phyloP scores from a whole-genome alignment of 2,888 invertebrate genomes.

The Oligia fasciuncula region DNA sequence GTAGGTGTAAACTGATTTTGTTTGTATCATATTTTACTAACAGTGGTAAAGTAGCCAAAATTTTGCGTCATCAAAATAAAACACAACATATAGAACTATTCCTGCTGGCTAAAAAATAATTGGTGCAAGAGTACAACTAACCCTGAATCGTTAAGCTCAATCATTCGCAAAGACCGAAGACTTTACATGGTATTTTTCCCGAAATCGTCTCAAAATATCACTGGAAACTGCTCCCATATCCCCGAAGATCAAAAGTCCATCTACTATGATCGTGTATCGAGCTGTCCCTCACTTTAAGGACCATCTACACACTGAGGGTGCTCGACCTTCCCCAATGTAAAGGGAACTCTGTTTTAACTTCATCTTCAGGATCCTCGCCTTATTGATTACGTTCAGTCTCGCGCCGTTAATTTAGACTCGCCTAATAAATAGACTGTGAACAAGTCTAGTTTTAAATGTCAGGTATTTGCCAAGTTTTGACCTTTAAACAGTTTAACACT shows the following conservation, averaged over 20 bases:
- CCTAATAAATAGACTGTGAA: conserved; percentile 37
- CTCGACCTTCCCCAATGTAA: conserved; percentile 88
- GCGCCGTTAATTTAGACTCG: conserved; percentile 60
- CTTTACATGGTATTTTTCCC: too few relatives aligned
- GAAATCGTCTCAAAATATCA: neutral
- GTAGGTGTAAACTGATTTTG: neutral
- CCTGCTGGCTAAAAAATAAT: neutral
- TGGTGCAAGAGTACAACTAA: neutral
- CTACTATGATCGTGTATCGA: conserved; percentile 75
- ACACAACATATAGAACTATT: neutral
- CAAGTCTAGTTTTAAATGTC: conserved; percentile 57
- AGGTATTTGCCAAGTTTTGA: conserved; percentile 58
- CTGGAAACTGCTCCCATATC: neutral
- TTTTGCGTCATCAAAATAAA: neutral
- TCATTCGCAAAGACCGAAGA: neutral
- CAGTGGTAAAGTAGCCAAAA: neutral
- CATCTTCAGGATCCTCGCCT: conserved; percentile 80
- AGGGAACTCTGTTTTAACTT: conserved; percentile 87
- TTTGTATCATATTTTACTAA: neutral
- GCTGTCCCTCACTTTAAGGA: conserved; percentile 78
- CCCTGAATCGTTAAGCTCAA: too few relatives aligned
- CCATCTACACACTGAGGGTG: conserved; percentile 82
- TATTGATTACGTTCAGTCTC: conserved; percentile 76
- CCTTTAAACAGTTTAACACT: conserved; percentile 38
- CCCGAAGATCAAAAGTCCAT: conserved; percentile 29